These are phyloP conservation scores for Sinodicranocentrus sp. DNA, from an alignment of 2,888 invertebrate genomes.

Conservation along the genomic window DNA sequence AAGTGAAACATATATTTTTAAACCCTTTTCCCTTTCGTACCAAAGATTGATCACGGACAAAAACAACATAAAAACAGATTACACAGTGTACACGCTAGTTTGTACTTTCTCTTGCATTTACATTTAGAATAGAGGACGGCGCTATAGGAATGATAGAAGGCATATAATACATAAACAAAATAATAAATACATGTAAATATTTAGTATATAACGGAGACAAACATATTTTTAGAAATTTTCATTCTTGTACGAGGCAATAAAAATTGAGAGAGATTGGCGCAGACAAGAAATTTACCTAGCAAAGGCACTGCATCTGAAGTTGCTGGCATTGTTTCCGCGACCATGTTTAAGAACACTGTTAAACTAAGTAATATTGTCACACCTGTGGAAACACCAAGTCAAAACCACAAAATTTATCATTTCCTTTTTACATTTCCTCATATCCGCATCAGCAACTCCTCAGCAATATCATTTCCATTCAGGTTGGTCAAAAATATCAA, in stretches of 20 bases:
- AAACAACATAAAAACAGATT: no score
- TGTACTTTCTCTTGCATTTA: no score
- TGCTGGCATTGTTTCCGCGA: constrained; percentile 98
- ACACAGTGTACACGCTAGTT: no score
- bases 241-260: not conserved
- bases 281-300: constrained; percentile 84
- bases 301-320: constrained; percentile 96
- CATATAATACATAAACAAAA: no score
- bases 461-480: not conserved
- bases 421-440: constrained; percentile 4
- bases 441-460: no score
- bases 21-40: no score
- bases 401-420: constrained; percentile 19
- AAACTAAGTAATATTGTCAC: constrained; percentile 98
- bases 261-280: not conserved
- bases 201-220: not conserved
- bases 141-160: no score
- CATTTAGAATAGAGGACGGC: no score
- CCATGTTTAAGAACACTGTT: constrained; percentile 99
- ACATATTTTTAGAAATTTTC: not conserved
- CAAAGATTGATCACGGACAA: no score
- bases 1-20: no score
- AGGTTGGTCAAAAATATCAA: no score
- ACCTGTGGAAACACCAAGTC: constrained; percentile 81
- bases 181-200: not conserved